These are phyloP conservation scores for Crotophaga sulcirostris DNA, from an alignment of 2,113 vertebrate genomes.

Conservation along the genomic window DNA sequence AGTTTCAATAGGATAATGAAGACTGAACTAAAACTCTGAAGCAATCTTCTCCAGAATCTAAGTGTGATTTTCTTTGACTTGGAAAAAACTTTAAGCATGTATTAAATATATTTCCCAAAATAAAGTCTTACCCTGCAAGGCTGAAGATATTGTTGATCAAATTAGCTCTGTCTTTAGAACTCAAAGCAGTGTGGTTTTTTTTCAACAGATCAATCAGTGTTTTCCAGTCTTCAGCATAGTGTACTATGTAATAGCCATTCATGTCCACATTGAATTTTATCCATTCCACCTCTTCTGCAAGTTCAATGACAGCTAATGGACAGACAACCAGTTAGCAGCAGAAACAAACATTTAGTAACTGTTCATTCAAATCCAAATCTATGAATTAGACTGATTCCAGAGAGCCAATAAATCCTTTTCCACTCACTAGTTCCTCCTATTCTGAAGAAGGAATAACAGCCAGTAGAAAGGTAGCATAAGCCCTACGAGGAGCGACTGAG, in stretches of 20 bases:
- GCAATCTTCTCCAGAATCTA: background rate
- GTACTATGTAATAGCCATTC: conserved; percentile 90
- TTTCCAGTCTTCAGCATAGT: conserved; percentile 84
- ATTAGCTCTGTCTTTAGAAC: conserved; percentile 85
- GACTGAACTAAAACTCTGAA: background rate
- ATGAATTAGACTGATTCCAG: background rate
- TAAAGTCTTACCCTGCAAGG: conserved; percentile 82
- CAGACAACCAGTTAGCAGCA: background rate
- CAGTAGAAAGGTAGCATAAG: background rate
- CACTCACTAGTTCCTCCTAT: background rate
- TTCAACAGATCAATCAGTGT: conserved; percentile 77
- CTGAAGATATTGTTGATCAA: conserved; percentile 91
- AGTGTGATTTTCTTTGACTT: background rate
- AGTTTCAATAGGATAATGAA: background rate
- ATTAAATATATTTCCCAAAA: background rate
- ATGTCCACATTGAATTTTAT: conserved; percentile 90
- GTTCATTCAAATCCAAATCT: background rate
- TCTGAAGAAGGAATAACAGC: background rate
- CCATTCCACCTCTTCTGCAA: conserved; percentile 85
- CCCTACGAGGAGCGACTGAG: too few relatives aligned
- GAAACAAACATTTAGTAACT: background rate
- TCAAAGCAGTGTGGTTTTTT: conserved; percentile 75
- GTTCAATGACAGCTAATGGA: conserved; percentile 77
- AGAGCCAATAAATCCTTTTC: background rate
- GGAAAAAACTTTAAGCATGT: background rate